Evolutionary conservation across 2,113 vertebrate species (phyloP), one percentile per base, ranked within the genome.

Genomic region (Trematomus loennbergii): DNA sequence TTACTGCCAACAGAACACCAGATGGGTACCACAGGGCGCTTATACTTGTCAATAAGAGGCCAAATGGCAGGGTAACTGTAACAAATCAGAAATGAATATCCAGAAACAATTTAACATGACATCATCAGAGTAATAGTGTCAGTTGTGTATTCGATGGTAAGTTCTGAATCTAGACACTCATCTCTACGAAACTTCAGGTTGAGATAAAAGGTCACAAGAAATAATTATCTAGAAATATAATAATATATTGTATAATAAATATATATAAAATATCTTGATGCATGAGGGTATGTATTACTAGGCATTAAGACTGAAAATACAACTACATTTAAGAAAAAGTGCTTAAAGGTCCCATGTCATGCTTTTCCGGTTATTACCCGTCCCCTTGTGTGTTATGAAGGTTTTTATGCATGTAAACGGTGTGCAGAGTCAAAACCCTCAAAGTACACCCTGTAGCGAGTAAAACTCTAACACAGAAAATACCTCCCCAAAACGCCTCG

Each of bases 141-240:
- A 20, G 62, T 40, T 6, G 5, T 0, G 36, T 6, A 36, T 6
- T 36, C 5, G 36, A 36, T 36, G 8, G 36, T 2, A 59, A 59
- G 33, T 68, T 48, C 68, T 63, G 17, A 63, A 81, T 49, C 18
- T 49, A 10, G 11, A 25, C 13, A 36, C 43, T 64, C 15, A n/a
- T 36, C 15, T 25, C 43, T n/a, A 61, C 13, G 3, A 40, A 25
- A 18, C 40, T 3, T 55, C 16, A 53, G 61, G 57, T 20, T 18
- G 48, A 60, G 53, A 33, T 48, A 70, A 67, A 43, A 16, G 71
- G 65, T 50, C 20, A 72, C n/a, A 20, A 60, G 20, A 20, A 17
- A 48, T 36, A 63, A 75, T 43, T 63, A 63, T 75, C 22, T 48
- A 25, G 15, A 6, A 46, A 60, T 64, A 40, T 40, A 40, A 7